phyloP scores from a whole-genome alignment of 2,888 invertebrate species.

The Cetonia aurata region DNA sequence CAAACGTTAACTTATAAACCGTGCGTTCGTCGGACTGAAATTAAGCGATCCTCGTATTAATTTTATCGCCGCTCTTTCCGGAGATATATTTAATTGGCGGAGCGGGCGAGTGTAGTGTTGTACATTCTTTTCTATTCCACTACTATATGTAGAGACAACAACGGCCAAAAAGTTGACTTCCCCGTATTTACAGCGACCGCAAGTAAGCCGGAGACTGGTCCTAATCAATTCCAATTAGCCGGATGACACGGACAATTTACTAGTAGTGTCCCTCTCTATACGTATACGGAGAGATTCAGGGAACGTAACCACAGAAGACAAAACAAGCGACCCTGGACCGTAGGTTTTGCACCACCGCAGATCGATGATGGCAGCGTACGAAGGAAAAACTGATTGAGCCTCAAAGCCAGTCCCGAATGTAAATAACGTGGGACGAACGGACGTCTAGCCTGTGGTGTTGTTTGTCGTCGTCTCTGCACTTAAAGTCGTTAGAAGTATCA shows the following conservation, averaged over 20 bases:
- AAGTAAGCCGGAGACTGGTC: constrained; percentile 50
- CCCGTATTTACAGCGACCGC: constrained; percentile 50
- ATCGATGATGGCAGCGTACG: constrained; percentile 19
- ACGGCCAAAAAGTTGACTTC: constrained; percentile 2
- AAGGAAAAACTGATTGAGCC: not conserved
- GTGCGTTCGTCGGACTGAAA: not conserved
- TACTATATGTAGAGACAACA: not conserved
- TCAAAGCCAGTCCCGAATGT: constrained; percentile 2
- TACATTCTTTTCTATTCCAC: constrained; percentile 43
- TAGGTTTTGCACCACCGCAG: constrained; percentile 26
- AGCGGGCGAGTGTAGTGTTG: constrained; percentile 1
- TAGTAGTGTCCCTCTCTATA: constrained; percentile 22
- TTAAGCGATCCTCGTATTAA: constrained; percentile 42
- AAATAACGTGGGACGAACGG: not conserved
- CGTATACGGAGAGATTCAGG: constrained; percentile 3
- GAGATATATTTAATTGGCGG: constrained; percentile 50
- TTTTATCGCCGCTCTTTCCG: constrained; percentile 45
- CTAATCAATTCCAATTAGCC: constrained; percentile 54
- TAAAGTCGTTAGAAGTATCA: not conserved
- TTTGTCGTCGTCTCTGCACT: not conserved
- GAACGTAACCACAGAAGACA: constrained; percentile 40
- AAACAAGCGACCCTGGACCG: constrained; percentile 8
- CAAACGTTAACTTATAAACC: not conserved
- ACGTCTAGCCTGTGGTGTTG: not conserved
- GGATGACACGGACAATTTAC: constrained; percentile 53